Base-by-base conservation (phyloP, 2,113 vertebrate species). In the Lucifuga dentata region DNA sequence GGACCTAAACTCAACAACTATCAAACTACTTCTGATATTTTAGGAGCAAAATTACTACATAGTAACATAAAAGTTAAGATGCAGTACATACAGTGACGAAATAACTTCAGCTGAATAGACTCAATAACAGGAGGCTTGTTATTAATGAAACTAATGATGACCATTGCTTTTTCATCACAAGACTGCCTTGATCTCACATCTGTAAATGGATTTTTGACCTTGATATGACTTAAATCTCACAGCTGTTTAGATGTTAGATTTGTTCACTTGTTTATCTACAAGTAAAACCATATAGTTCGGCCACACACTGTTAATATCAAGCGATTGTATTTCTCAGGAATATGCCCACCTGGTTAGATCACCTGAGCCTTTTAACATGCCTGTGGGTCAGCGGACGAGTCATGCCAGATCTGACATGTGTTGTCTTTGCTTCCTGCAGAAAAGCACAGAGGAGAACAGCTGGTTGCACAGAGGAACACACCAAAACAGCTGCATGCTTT, bases 361-460 rank as follows among this genome's bases (percentile, higher is more conserved):
- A 5, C 6, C 20, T 36, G 38, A 36, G 32, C 26, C 6, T 51
- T 23, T n/a, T n/a, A 11, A 20, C 40, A 33, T 8, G 8, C 35
- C 36, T 33, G n/a, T 12, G 17, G 71, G 46, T 76, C 17, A 12
- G 7, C 13, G 4, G 17, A 64, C 13, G 10, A 43, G n/a, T 95
- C 91, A 98, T 80, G 91, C 97, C 97, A 98, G 90, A 98, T 95
- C 81, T 94, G 91, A 55, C 97, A 98, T 55, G 96, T 97, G 80
- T 98, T 98, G 68, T 99, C 96, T 87, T 98, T 98, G 92, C 97
- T 97, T 17, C 96, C 97, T 98, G 86, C 51, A 35, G 87, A 55
- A 49, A 53, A 67, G 44, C 35, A 88, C 62, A 77, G 71, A 71
- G 23, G 68, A 4, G n/a, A 71, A 85, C 46, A 82, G 78, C 60